phyloP scores from a whole-genome alignment of 2,888 invertebrate genomes.

The Lumbricus terrestris region DNA sequence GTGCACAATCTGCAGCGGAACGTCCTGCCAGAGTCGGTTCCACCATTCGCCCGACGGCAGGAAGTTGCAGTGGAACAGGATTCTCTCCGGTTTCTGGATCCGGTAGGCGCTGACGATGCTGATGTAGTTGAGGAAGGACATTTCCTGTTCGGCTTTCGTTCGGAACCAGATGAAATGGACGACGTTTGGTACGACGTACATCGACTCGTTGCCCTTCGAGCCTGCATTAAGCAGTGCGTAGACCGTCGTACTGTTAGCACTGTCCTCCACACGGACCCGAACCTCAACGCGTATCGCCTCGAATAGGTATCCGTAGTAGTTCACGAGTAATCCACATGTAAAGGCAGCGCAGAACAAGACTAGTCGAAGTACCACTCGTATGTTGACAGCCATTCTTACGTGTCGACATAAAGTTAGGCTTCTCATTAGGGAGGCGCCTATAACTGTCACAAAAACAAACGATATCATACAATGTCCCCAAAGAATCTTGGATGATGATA shows the following conservation, averaged over 20 bases:
- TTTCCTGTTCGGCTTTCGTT: constrained; percentile 13
- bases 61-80: constrained; percentile 39
- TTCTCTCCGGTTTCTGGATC: constrained; percentile 36
- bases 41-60: constrained; percentile 41
- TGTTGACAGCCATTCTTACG: background rate
- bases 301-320: constrained; percentile 37
- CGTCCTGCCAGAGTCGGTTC: constrained; percentile 29
- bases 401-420: background rate
- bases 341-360: background rate
- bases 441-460: background rate
- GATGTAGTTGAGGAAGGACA: constrained; percentile 38
- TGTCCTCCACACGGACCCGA: background rate
- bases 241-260: background rate
- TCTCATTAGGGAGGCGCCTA: background rate
- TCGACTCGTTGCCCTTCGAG: background rate
- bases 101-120: constrained; percentile 39
- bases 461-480: background rate
- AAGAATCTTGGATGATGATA: background rate
- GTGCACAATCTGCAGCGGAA: constrained; percentile 32
- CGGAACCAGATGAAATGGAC: constrained; percentile 40
- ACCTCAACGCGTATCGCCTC: constrained; percentile 35
- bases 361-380: background rate
- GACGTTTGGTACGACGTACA: constrained; percentile 38
- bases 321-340: constrained; percentile 32
- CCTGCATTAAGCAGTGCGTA: background rate